Conservation (phyloP, 2,113 vertebrate species). For the Thymallus thymallus region DNA sequence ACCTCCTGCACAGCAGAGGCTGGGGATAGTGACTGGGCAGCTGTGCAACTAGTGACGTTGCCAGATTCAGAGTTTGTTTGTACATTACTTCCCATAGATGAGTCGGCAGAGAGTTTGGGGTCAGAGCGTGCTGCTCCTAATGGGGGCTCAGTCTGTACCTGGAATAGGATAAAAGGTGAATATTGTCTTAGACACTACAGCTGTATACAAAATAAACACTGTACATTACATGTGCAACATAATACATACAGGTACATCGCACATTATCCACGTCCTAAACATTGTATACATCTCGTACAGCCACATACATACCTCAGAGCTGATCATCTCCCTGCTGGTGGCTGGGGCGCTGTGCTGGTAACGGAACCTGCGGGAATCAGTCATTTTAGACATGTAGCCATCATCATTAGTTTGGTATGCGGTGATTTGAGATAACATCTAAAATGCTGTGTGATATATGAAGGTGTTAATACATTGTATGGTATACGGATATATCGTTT, state of each 20-base stretch:
- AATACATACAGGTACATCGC: no score
- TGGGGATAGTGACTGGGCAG: background rate
- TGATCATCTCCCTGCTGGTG: conserved; percentile 15
- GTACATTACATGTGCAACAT: no score
- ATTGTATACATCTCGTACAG: no score
- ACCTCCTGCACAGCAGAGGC: conserved; percentile 11
- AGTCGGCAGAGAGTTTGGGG: conserved; percentile 2
- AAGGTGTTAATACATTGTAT: no score
- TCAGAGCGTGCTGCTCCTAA: background rate
- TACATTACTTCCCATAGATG: background rate
- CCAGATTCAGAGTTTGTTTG: conserved; percentile 25
- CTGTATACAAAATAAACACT: no score
- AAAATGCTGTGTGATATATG: no score
- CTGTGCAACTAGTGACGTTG: background rate
- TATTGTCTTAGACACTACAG: no score
- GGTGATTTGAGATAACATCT: no score
- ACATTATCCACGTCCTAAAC: no score
- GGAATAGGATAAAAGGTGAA: conserved; percentile 24
- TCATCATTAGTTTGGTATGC: no score
- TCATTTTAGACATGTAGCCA: no score
- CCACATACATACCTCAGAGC: conserved; percentile 2
- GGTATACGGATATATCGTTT: no score
- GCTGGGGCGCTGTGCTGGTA: conserved; percentile 50
- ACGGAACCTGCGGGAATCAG: conserved; percentile 50
- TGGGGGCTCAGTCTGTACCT: conserved; percentile 74